Evolutionary conservation across 2,797 vertebrate genomes (phyloP).

Genomic region (Zonotrichia albicollis): DNA sequence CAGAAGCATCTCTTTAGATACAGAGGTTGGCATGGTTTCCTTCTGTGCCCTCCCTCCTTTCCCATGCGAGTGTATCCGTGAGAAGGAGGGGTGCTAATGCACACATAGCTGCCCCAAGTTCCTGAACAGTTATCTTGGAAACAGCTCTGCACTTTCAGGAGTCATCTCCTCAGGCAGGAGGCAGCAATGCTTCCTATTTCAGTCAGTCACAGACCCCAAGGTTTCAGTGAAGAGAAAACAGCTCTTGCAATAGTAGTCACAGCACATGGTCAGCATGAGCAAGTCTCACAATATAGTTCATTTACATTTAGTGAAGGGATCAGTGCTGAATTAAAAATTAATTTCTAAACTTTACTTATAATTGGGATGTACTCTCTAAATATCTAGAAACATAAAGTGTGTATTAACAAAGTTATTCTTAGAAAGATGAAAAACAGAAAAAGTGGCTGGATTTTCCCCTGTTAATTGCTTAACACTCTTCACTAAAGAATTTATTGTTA

Average conservation of each 20-base stretch:
- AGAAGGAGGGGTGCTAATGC: background rate
- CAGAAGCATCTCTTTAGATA: background rate
- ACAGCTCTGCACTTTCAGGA: background rate
- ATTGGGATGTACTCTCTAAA: background rate
- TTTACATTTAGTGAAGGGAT: background rate
- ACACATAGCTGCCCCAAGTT: background rate
- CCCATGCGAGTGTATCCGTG: rapidly evolving
- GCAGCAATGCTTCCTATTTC: background rate
- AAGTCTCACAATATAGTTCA: background rate
- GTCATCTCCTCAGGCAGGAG: background rate
- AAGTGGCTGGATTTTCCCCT: background rate
- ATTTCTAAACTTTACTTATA: background rate
- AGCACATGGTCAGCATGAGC: background rate
- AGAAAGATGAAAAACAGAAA: background rate
- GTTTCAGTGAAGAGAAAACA: background rate
- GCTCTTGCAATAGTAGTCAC: background rate
- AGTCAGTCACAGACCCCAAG: background rate
- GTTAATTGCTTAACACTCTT: background rate
- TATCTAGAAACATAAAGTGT: background rate
- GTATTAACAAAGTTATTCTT: background rate
- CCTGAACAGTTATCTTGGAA: background rate
- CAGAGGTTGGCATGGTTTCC: background rate
- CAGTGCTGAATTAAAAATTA: background rate
- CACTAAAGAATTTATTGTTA: background rate
- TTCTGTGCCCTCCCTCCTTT: background rate